Evolutionary conservation across 2,888 invertebrate genomes (phyloP), one percentile per base, ranked within the genome.

Genomic region (Diaphora mendica): DNA sequence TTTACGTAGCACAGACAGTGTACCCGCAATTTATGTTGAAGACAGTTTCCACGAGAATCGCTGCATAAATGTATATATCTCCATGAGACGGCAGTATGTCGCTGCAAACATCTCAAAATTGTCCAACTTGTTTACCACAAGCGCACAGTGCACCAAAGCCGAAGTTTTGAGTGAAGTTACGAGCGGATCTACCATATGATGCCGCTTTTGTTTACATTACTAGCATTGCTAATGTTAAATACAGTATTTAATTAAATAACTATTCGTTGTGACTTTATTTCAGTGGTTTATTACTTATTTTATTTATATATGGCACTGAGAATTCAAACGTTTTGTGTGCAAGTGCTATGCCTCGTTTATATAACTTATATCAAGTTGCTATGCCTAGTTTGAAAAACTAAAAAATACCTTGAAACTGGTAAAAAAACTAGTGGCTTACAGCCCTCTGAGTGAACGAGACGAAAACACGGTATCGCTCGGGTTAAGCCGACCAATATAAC

Each of bases 1-100:
- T n/a, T n/a, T n/a, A n/a, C n/a, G 20, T 11, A 51, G 35, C 13
- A 51, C 26, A 71, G 33, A 26, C n/a, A 35, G 30, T 44, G 42
- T 59, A 30, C 42, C 66, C 30, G 33, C 39, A 42, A 51, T 71
- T 33, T 70, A 59, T 48, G 20, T 67, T 71, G 20, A 48, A 69
- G 64, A 73, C 64, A 76, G 79, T 66, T 62, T 51, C 33, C 9
- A 55, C 48, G 35, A 39, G 65, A 26, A 35, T 51, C 51, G 42
- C 67, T 73, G 42, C 71, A 20, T 48, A 48, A 48, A 48, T 48
- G 48, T 48, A 44, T 44, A 70, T 68, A 82, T 72, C 74, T 65
- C 66, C 68, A 70, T 71, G 75, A 77, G 82, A 74, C 62, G 73
- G 71, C 64, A 76, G 72, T 74, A 76, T 68, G 42, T 72, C 23